Evolutionary conservation across 2,797 vertebrate genomes (phyloP).

Genomic region (Halcyon leucocephala): DNA sequence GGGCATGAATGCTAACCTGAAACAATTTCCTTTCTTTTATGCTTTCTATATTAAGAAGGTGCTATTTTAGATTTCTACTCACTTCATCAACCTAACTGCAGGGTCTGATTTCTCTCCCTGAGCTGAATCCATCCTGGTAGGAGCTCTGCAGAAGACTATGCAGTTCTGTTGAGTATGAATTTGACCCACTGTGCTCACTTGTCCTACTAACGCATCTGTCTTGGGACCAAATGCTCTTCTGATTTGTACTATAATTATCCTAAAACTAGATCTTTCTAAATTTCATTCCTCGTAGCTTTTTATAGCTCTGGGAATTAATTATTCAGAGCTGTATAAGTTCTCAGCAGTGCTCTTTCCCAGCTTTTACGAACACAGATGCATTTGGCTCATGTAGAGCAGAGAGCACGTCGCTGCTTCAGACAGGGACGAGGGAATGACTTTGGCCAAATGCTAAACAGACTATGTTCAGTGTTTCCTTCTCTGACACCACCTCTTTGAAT

Average conservation of each 20-base stretch:
- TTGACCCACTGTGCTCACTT: constrained; percentile 4
- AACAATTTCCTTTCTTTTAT: background rate
- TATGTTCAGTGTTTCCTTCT: background rate
- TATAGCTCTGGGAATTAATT: constrained; percentile 71
- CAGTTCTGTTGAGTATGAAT: background rate
- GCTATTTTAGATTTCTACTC: background rate
- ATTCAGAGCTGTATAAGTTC: constrained; percentile 57
- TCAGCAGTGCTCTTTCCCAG: constrained; percentile 22
- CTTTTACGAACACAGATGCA: background rate
- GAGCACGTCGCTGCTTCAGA: background rate
- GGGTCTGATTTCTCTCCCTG: background rate
- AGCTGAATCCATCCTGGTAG: background rate
- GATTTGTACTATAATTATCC: constrained; percentile 71
- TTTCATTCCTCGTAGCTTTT: constrained; percentile 66
- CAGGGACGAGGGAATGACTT: background rate
- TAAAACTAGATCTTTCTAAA: constrained; percentile 70
- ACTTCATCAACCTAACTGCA: background rate
- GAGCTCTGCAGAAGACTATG: background rate
- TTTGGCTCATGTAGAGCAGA: background rate
- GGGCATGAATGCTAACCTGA: background rate
- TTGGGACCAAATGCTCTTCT: constrained; percentile 53
- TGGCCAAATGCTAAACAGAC: background rate
- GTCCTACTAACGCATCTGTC: constrained; percentile 57
- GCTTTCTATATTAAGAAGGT: background rate
- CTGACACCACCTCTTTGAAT: background rate